phyloP scores from a whole-genome alignment of 2,113 vertebrate genomes.

The Trematomus loennbergii region DNA sequence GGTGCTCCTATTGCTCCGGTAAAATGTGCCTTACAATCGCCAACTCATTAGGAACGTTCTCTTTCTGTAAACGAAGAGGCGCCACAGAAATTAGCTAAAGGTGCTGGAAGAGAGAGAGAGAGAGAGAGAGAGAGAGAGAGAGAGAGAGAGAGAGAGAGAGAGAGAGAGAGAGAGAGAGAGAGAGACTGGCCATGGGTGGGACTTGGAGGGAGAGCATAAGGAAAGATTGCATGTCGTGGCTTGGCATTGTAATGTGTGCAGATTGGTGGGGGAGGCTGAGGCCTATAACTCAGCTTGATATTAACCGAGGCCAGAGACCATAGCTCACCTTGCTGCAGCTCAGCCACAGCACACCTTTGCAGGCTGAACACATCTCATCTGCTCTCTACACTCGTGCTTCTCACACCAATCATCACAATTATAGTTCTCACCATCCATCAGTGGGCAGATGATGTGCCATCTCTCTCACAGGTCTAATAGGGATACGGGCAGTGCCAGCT shows the following conservation, averaged over 20 bases:
- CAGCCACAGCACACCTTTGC: conserved; percentile 57
- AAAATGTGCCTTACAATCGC: background rate
- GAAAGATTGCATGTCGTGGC: conserved; percentile 56
- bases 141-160: background rate
- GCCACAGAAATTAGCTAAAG: conserved; percentile 7
- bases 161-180: background rate
- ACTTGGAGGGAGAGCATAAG: conserved; percentile 28
- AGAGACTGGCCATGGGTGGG: background rate
- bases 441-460: conserved; percentile 50
- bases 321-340: conserved; percentile 62
- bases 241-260: conserved; percentile 69
- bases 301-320: conserved; percentile 62
- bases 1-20: background rate
- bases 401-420: conserved; percentile 65
- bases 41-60: conserved; percentile 23
- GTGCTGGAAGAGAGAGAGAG: too few species aligned
- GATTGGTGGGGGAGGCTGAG: conserved; percentile 64
- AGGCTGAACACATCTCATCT: conserved; percentile 58
- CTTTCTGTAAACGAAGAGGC: conserved; percentile 5
- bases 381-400: conserved; percentile 42
- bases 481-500: conserved; percentile 22
- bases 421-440: conserved; percentile 60
- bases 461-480: conserved; percentile 28
- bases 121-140: background rate
- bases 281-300: conserved; percentile 71